These are phyloP conservation scores for Yponomeuta malinellus DNA, from an alignment of 2,888 invertebrate species.

Conservation along the genomic window DNA sequence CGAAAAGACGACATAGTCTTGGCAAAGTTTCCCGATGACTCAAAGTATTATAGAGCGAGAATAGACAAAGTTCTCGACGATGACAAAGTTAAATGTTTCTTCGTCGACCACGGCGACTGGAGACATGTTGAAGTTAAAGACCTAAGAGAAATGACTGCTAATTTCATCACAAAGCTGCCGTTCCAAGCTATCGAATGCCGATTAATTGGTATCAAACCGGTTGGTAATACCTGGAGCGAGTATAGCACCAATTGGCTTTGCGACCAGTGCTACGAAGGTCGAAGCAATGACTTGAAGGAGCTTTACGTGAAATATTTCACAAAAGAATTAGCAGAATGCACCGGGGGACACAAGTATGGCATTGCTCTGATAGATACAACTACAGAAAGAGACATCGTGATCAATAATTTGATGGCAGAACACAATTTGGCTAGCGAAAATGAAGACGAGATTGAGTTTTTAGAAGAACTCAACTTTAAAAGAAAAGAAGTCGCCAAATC, in stretches of 20 bases:
- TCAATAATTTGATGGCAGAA: conserved; percentile 70
- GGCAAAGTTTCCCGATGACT: conserved; percentile 64
- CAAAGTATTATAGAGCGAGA: conserved; percentile 59
- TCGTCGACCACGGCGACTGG: conserved; percentile 79
- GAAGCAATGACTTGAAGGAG: conserved; percentile 48
- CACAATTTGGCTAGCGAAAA: conserved; percentile 58
- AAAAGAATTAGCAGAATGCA: conserved; percentile 47
- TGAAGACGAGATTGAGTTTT: conserved; percentile 38
- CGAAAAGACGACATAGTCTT: conserved; percentile 61
- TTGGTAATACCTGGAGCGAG: conserved; percentile 65
- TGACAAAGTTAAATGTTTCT: conserved; percentile 73
- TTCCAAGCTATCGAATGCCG: conserved; percentile 80
- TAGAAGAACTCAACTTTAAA: conserved; percentile 32
- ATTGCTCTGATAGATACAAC: conserved; percentile 67
- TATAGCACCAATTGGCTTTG: conserved; percentile 70
- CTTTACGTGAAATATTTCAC: conserved; percentile 58
- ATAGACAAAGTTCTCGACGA: conserved; percentile 46
- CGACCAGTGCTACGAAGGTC: conserved; percentile 55
- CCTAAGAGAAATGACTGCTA: conserved; percentile 64
- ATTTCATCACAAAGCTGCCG: conserved; percentile 70
- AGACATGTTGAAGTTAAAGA: conserved; percentile 49
- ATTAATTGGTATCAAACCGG: conserved; percentile 69
- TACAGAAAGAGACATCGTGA: conserved; percentile 45
- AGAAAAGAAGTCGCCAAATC: conserved; percentile 16
- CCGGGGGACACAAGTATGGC: conserved; percentile 65